phyloP scores from a whole-genome alignment of 2,888 invertebrate genomes.

The Noctua janthina region DNA sequence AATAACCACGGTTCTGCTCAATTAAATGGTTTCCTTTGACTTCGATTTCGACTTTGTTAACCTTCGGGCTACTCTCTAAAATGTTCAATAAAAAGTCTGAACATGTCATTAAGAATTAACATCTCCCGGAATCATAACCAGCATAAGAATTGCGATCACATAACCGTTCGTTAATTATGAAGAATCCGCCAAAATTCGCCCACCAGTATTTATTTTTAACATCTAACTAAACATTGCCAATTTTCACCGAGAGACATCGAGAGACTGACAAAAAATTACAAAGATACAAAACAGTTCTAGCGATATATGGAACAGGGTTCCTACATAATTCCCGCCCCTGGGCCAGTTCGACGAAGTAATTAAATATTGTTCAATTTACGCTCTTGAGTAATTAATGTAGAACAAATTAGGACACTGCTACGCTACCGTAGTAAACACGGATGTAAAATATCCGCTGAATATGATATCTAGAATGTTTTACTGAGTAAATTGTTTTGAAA shows the following conservation, averaged over 20 bases:
- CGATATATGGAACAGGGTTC: slow-evolving; percentile 20
- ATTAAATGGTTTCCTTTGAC: neutral
- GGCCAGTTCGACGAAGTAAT: slow-evolving; percentile 52
- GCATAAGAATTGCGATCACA: neutral
- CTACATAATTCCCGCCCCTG: slow-evolving; percentile 3
- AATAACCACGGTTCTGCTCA: neutral
- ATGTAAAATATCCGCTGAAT: slow-evolving; percentile 48
- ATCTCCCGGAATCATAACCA: neutral
- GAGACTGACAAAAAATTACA: neutral
- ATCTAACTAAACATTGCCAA: slow-evolving; percentile 26
- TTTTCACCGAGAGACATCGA: slow-evolving; percentile 2
- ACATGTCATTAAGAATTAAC: neutral
- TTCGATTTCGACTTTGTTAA: neutral
- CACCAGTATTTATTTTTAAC: slow-evolving; percentile 33
- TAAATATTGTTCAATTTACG: slow-evolving; percentile 65
- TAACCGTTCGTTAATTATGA: neutral
- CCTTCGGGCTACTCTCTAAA: neutral
- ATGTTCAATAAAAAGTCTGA: neutral
- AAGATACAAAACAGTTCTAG: neutral
- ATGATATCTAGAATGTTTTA: slow-evolving; percentile 8
- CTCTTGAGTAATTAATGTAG: slow-evolving; percentile 67
- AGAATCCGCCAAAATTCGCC: slow-evolving; percentile 30
- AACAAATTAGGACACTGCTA: slow-evolving; percentile 69
- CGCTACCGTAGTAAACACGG: slow-evolving; percentile 60
- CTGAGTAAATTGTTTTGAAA: slow-evolving; percentile 19